A percentile compares a stretch with the other conserved stretches of the same genome.
Evolutionary conservation across 1,140 invertebrate species (phyloP).

Genomic region (Diachasma alloeum): DNA sequence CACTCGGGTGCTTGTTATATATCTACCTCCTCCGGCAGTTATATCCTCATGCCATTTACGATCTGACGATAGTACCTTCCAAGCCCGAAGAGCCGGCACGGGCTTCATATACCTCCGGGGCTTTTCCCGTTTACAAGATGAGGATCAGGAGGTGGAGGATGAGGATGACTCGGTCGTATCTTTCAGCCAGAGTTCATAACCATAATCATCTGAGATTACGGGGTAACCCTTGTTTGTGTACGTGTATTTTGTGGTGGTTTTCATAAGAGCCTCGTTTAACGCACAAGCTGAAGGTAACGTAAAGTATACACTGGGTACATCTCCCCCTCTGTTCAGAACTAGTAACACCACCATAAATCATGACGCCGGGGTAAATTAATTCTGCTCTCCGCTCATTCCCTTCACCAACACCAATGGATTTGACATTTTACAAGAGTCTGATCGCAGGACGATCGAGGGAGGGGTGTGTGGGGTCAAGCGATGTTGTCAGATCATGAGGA

Average conservation of each 20-base stretch:
- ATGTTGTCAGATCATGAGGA: neutral
- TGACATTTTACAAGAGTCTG: neutral
- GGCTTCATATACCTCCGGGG: constrained; percentile 10
- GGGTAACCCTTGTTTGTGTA: neutral
- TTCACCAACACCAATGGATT: neutral
- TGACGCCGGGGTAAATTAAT: neutral
- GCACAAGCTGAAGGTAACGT: neutral
- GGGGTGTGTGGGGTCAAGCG: neutral
- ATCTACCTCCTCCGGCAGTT: constrained; percentile 13
- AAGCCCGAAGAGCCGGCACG: neutral
- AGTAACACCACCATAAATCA: neutral
- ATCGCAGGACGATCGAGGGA: neutral
- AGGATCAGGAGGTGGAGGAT: neutral
- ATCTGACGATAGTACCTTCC: constrained; percentile 25
- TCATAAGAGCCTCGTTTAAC: neutral
- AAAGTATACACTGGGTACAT: neutral
- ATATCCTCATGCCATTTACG: constrained; percentile 32
- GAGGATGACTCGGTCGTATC: neutral
- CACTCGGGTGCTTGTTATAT: neutral
- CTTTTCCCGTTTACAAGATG: constrained; percentile 1
- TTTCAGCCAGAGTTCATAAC: constrained; percentile 27
- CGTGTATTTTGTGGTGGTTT: constrained; percentile 1
- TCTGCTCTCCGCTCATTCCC: neutral
- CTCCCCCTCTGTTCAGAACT: neutral
- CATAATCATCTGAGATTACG: constrained; percentile 30